phyloP scores from a whole-genome alignment of 2,888 invertebrate species.

The Nemapogon koenigi region DNA sequence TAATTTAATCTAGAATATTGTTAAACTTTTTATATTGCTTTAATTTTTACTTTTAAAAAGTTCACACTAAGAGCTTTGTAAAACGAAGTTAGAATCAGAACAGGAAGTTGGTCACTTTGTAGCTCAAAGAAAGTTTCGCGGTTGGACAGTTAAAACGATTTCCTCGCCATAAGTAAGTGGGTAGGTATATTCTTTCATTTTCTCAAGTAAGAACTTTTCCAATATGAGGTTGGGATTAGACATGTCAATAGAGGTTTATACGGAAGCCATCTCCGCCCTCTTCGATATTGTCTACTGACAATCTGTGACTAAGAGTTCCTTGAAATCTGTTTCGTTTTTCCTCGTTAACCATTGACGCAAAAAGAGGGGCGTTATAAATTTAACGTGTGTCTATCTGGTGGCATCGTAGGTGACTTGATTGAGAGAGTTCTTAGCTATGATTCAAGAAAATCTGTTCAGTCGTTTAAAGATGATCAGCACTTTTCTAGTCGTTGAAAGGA shows the following conservation, averaged over 20 bases:
- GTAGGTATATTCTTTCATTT: slow-evolving; percentile 6
- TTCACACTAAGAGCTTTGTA: not conserved
- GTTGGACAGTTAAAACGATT: slow-evolving; percentile 8
- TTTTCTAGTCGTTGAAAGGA: too few species aligned
- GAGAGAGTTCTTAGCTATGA: too few species aligned
- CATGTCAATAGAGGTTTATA: slow-evolving; percentile 18
- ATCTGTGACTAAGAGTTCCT: not conserved
- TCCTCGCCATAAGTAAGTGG: slow-evolving; percentile 4
- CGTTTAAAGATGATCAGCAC: too few species aligned
- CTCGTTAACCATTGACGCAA: too few species aligned
- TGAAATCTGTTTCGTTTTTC: not conserved
- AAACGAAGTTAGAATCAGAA: not conserved
- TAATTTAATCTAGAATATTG: too few species aligned
- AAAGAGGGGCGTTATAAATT: too few species aligned
- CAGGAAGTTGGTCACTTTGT: slow-evolving; percentile 2
- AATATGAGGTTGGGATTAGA: slow-evolving; percentile 20
- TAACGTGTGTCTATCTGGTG: too few species aligned
- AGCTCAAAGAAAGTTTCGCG: slow-evolving; percentile 7
- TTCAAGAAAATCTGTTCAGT: too few species aligned
- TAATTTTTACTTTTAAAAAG: too few species aligned
- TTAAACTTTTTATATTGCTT: too few species aligned
- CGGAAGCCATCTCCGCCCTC: slow-evolving; percentile 20
- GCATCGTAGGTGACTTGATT: too few species aligned
- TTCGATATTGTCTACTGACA: slow-evolving; percentile 14
- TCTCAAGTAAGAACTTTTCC: slow-evolving; percentile 13